Conservation (phyloP, 2,797 vertebrate species). For the Vespertilio murinus region DNA sequence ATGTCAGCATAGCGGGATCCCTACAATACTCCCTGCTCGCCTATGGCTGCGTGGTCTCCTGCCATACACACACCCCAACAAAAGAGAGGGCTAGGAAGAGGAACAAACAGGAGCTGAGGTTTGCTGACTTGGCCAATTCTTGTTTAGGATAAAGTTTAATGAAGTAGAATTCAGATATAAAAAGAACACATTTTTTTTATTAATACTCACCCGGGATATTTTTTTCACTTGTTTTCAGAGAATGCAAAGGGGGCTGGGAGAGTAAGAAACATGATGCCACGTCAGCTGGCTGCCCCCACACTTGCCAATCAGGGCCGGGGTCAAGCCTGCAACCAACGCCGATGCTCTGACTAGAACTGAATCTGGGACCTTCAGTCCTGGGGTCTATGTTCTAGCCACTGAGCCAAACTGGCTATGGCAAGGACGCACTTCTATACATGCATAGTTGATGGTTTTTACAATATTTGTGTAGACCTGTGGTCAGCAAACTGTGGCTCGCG, state of each 20-base stretch:
- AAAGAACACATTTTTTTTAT: neutral
- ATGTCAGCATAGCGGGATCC: neutral
- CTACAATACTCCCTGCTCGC: neutral
- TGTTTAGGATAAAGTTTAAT: neutral
- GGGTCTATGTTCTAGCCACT: no score
- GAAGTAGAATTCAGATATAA: neutral
- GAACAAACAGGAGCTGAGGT: neutral
- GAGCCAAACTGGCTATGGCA: neutral
- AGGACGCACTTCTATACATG: neutral
- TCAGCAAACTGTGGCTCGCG: no score
- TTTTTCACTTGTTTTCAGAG: no score
- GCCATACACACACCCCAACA: neutral
- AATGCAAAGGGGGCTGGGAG: no score
- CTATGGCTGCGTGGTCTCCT: neutral
- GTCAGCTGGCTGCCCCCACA: no score
- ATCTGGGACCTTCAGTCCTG: no score
- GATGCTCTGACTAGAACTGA: no score
- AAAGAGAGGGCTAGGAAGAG: neutral
- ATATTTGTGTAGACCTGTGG: neutral
- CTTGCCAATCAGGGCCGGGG: no score
- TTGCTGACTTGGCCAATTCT: neutral
- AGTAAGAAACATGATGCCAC: no score
- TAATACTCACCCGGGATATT: no score
- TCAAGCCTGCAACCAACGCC: no score
- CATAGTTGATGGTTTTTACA: neutral